Conservation (phyloP, 1,140 invertebrate genomes). For the Brachionus sp. region DNA sequence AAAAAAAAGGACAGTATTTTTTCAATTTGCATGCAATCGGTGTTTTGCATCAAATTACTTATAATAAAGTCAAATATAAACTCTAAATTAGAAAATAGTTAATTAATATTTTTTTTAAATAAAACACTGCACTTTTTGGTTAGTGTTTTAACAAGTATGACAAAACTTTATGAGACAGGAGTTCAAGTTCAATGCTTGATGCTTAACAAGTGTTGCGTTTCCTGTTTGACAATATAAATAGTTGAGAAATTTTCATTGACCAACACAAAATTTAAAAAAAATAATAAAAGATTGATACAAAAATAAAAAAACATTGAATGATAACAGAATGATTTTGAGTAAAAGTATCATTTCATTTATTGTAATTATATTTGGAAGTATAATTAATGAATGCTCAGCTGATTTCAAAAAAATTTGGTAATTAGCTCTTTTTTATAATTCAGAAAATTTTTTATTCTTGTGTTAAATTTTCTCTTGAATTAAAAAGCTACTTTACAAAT, state of each 20-base stretch:
- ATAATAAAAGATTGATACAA: not conserved
- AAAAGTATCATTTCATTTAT: not conserved
- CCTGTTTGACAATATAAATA: not conserved
- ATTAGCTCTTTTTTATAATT: not conserved
- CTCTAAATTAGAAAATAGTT: not conserved
- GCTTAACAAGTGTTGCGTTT: not conserved
- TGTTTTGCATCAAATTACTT: not conserved
- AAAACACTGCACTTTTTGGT: not conserved
- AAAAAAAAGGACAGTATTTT: not conserved
- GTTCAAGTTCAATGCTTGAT: not conserved
- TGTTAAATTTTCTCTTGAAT: not conserved
- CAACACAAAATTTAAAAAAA: too few relatives aligned
- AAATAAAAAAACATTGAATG: not conserved
- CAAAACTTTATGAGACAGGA: not conserved
- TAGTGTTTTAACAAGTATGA: not conserved
- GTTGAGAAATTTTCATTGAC: not conserved
- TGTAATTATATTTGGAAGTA: not conserved
- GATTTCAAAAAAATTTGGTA: constrained; percentile 18
- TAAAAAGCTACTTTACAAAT: constrained; percentile 77
- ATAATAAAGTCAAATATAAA: not conserved
- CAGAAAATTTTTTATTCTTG: not conserved
- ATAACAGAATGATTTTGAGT: not conserved
- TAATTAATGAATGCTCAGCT: not conserved
- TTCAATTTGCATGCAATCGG: not conserved
- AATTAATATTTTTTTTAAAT: not conserved